Base-by-base conservation (phyloP, 2,888 invertebrate species). In the Pyralis farinalis region DNA sequence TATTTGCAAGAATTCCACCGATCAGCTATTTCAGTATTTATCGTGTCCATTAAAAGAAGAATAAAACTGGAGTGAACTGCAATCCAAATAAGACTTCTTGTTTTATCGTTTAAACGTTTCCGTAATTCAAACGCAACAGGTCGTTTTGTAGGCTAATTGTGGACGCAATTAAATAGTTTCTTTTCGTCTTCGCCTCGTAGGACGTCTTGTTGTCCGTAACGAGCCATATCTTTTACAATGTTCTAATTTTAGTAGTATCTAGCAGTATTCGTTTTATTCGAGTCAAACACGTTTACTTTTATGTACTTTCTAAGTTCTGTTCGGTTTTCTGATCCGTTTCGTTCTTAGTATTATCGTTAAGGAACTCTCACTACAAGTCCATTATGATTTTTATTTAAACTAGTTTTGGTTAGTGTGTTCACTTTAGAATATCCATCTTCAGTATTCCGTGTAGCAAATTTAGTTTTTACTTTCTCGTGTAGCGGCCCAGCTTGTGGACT, bases 111-210 rank as follows among this genome's bases (percentile, higher is more conserved):
- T 60, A 59, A 67, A 56, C 57, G 62, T 53, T 70, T 59, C 51
- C 63, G 62, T 58, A 66, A 69, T 65, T 58, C 53, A 57, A 64
- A 58, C 49, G 69, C 80, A 77, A 80, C 80, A 80, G 76, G 80
- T 82, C 66, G 74, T 70, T 79, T 75, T 76, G 70, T 77, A 71
- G 67, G 72, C 71, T 82, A 80, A 82, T 82, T 74, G 72, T 74
- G 63, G 64, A 68, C 64, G 68, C 71, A 74, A 78, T 81, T 76
- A 73, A 77, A 73, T 75, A 48, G 70, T 75, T 72, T 79, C 70
- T 74, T 75, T 80, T 71, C 65, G 62, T 60, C 55, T 69, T 61
- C 51, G 58, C 61, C 56, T 61, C 58, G 43, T 56, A 65, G 64
- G 68, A 70, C 56, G 59, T 49, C 61, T 69, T 59, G 61, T 71